phyloP scores from a whole-genome alignment of 2,888 invertebrate species.

The Eudasyphora cyanicolor region DNA sequence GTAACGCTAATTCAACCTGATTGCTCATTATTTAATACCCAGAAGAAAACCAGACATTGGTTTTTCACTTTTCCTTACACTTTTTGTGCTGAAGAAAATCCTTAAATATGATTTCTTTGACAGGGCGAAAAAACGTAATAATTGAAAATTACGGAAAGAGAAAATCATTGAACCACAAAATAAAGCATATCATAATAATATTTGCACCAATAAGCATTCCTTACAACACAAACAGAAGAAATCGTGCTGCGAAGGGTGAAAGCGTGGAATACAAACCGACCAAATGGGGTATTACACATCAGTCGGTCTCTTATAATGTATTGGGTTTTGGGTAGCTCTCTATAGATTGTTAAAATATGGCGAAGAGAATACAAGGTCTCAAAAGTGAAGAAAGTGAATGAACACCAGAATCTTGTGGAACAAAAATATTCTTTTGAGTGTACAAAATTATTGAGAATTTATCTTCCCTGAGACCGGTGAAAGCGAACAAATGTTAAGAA shows the following conservation, averaged over 20 bases:
- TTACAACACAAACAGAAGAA: slow-evolving; percentile 55
- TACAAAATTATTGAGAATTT: no score
- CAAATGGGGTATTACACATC: neutral
- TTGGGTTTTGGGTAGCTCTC: no score
- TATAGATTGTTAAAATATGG: no score
- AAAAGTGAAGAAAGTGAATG: no score
- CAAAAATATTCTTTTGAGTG: no score
- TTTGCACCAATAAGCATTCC: slow-evolving; percentile 77
- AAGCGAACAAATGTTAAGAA: no score
- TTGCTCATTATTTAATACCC: slow-evolving; percentile 64
- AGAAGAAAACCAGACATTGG: slow-evolving; percentile 46
- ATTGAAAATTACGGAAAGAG: slow-evolving; percentile 1
- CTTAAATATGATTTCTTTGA: slow-evolving; percentile 43
- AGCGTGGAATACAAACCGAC: neutral
- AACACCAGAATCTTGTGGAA: no score
- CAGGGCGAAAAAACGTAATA: slow-evolving; percentile 36
- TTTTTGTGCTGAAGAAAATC: slow-evolving; percentile 37
- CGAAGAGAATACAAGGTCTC: no score
- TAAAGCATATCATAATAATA: slow-evolving; percentile 78
- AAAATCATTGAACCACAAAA: slow-evolving; percentile 77
- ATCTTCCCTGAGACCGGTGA: no score
- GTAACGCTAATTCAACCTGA: slow-evolving; percentile 60
- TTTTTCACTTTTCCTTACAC: slow-evolving; percentile 9
- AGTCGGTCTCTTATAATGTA: no score
- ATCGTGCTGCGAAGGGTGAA: neutral